Evolutionary conservation across 2,797 vertebrate species (phyloP).

Genomic region (Vultur gryphus): DNA sequence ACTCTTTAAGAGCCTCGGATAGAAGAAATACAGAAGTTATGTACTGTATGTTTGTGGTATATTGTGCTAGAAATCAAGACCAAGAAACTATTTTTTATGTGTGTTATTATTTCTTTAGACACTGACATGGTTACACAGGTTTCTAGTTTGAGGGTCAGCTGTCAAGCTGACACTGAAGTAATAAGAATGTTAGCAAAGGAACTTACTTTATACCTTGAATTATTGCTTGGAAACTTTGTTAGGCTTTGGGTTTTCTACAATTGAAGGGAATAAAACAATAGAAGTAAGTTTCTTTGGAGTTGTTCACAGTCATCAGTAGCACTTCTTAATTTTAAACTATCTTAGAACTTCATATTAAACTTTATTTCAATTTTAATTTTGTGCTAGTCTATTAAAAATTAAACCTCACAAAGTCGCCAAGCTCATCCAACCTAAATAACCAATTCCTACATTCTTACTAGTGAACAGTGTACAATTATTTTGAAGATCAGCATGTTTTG

Average conservation of each 20-base stretch:
- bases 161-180: not conserved
- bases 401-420: not conserved
- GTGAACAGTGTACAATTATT: not conserved
- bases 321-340: not conserved
- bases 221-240: not conserved
- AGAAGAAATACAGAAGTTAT: not conserved
- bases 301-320: not conserved
- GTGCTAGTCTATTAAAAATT: not conserved
- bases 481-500: not conserved
- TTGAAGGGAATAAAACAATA: not conserved
- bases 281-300: not conserved
- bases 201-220: not conserved
- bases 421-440: not conserved
- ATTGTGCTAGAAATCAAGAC: not conserved
- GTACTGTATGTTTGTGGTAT: not conserved
- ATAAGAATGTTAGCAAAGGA: not conserved
- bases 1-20: not conserved
- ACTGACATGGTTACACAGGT: not conserved
- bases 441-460: not conserved
- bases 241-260: not conserved
- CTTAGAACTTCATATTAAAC: not conserved
- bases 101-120: not conserved
- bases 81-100: not conserved
- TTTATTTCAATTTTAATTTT: not conserved
- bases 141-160: not conserved